Percentiles rank a stretch among this genome's conserved stretches.
Evolutionary conservation across 2,888 invertebrate species (phyloP).

Genomic region (Drosophila quinaria): DNA sequence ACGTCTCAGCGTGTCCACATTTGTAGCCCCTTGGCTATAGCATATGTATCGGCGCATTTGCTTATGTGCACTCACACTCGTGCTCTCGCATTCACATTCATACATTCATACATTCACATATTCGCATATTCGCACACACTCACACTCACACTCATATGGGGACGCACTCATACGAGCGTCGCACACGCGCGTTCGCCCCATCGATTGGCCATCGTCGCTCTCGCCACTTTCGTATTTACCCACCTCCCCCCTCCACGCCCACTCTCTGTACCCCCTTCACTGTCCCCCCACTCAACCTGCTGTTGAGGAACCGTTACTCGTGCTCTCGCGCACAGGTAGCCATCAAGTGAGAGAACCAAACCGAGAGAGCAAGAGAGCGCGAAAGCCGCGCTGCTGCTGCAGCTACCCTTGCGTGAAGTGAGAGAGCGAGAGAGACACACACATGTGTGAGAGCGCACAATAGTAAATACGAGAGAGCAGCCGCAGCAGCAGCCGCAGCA

Average conservation of each 20-base stretch:
- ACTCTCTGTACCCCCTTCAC: neutral
- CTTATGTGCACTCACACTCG: conserved; percentile 56
- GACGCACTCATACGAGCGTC: conserved; percentile 62
- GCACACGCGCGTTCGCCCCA: conserved; percentile 77
- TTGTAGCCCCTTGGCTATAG: conserved; percentile 54
- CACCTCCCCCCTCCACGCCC: neutral
- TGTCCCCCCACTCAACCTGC: conserved; percentile 35
- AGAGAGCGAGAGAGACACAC: conserved; percentile 16
- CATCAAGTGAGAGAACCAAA: conserved; percentile 26
- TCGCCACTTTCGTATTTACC: conserved; percentile 62
- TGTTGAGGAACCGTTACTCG: conserved; percentile 42
- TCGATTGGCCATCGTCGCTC: conserved; percentile 75
- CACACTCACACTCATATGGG: conserved; percentile 18
- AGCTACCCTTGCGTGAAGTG: conserved; percentile 45
- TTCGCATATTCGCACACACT: conserved; percentile 23
- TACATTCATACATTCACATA: conserved; percentile 36
- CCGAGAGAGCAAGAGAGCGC: conserved; percentile 7
- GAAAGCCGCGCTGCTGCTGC: conserved; percentile 21
- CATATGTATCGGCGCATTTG: conserved; percentile 71
- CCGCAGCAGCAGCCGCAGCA: conserved; percentile 1
- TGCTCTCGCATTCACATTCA: conserved; percentile 18
- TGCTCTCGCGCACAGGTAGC: conserved; percentile 60
- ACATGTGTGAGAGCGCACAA: conserved; percentile 17
- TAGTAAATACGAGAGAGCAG: conserved; percentile 22
- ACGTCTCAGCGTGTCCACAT: conserved; percentile 33